Evolutionary conservation across 2,888 invertebrate species (phyloP).

Genomic region (Salticus scenicus): DNA sequence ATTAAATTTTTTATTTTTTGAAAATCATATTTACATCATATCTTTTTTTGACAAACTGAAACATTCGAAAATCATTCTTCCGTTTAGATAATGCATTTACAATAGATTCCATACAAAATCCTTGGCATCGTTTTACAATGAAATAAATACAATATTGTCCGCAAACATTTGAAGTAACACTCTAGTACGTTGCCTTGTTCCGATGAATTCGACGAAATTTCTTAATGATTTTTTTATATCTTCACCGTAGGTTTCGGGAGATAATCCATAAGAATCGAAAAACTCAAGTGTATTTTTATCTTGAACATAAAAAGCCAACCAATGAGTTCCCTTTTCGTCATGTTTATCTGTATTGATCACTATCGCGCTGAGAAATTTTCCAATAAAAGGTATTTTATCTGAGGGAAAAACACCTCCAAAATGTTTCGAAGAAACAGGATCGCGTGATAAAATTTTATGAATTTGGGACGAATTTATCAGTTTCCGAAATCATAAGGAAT

Average conservation of each 20-base stretch:
- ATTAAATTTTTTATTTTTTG: too few relatives aligned
- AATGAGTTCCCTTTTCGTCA: constrained; percentile 46
- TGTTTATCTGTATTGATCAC: constrained; percentile 49
- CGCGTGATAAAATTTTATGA: constrained; percentile 8
- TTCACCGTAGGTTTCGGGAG: constrained; percentile 20
- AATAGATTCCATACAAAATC: background rate
- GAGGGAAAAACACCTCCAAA: constrained; percentile 26
- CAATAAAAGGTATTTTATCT: constrained; percentile 18
- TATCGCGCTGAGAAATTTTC: background rate
- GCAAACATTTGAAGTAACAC: constrained; percentile 28
- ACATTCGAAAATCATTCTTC: too few relatives aligned
- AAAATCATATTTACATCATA: too few relatives aligned
- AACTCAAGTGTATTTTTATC: constrained; percentile 25
- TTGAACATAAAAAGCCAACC: constrained; percentile 37
- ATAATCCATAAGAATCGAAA: constrained; percentile 45
- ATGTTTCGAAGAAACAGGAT: too few relatives aligned
- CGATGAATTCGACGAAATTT: background rate
- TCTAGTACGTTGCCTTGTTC: background rate
- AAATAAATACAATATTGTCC: too few relatives aligned
- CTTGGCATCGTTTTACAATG: too few relatives aligned
- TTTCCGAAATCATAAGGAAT: too few relatives aligned
- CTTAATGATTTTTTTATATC: background rate
- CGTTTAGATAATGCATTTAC: background rate
- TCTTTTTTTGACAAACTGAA: too few relatives aligned
- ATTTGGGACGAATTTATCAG: constrained; percentile 41